Base-by-base conservation (phyloP, 2,113 vertebrate species). In the Corydoras sp. region DNA sequence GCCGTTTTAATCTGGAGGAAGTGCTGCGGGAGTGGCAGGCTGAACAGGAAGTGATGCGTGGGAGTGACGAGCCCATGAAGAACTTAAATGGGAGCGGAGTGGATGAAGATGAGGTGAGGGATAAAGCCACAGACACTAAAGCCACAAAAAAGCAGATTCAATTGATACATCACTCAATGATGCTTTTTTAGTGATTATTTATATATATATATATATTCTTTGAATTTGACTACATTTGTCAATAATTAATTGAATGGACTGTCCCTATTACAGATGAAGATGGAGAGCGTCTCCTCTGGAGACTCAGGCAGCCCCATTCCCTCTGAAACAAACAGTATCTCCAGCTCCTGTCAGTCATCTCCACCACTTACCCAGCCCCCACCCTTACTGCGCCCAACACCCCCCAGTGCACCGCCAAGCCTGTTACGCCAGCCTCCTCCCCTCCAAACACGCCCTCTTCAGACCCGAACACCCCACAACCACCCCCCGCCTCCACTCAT, bases 1-100 rank as follows among this genome's bases (percentile, higher is more conserved):
- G 94, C 8, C 88, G 94, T 15, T 95, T 95, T 85, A 95, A 93
- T 76, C 86, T 96, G 77, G 93, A 96, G 69, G 93, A 95, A 85
- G 93, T 95, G 74, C 86, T 96, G 72, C 90, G 93, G 79, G 93
- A 96, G 79, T 94, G 94, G 93, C 92, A 94, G 15, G 94, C 93
- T 0, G 93, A 96, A 76, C 93, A 94, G 85, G 90, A 89, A 4
- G 85, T 87, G 66, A 79, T 77, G 78, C 58, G 77, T 30, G 90
- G 79, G 80, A 85, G 76, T 71, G 84, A 84, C 9, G 85, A 77
- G 74, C 73, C 71, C 65, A 73, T 43, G 80, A 77, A 69, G 78
- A 83, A 82, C 80, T 74, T 69, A 12, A 80, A 65, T 69, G 67
- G 87, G 82, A 82, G 71, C 77, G 83, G 77, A 80, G 35, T 53